Conservation (phyloP, 2,888 invertebrate genomes). For the Eucera pruinosa region DNA sequence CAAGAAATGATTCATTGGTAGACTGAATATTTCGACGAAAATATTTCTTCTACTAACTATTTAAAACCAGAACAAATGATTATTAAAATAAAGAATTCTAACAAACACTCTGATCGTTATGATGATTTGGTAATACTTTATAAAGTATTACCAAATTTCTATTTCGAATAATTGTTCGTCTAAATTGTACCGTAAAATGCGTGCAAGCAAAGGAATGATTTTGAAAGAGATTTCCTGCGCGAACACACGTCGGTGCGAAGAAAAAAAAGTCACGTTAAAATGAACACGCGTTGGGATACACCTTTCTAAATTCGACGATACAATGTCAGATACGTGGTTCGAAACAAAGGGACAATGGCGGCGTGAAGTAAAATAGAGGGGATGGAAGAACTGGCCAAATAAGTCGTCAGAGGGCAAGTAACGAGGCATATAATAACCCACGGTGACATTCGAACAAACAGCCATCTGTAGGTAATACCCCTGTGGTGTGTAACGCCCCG, state of each 20-base stretch:
- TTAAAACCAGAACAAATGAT: too few relatives aligned
- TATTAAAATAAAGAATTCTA: too few relatives aligned
- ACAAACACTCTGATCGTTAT: too few relatives aligned
- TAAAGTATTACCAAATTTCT: too few relatives aligned
- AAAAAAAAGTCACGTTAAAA: conserved; percentile 31
- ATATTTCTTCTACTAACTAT: too few relatives aligned
- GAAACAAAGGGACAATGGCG: conserved; percentile 49
- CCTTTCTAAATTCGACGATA: conserved; percentile 36
- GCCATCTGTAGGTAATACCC: conserved; percentile 84
- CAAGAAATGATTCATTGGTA: too few relatives aligned
- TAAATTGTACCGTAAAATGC: too few relatives aligned
- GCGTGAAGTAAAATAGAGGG: conserved; percentile 27
- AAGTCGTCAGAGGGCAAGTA: conserved; percentile 76
- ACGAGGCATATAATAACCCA: conserved; percentile 84
- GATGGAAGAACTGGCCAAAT: conserved; percentile 63
- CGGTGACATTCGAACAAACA: conserved; percentile 83
- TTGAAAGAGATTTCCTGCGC: background rate
- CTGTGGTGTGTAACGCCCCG: conserved; percentile 83
- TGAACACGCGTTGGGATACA: conserved; percentile 37
- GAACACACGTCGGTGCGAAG: background rate
- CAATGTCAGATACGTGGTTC: conserved; percentile 28
- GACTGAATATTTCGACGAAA: too few relatives aligned
- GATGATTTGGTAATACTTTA: too few relatives aligned
- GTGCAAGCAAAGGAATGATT: background rate
- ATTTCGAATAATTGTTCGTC: too few relatives aligned